Conservation (phyloP, 2,797 vertebrate genomes). For the Oophaga sylvatica region DNA sequence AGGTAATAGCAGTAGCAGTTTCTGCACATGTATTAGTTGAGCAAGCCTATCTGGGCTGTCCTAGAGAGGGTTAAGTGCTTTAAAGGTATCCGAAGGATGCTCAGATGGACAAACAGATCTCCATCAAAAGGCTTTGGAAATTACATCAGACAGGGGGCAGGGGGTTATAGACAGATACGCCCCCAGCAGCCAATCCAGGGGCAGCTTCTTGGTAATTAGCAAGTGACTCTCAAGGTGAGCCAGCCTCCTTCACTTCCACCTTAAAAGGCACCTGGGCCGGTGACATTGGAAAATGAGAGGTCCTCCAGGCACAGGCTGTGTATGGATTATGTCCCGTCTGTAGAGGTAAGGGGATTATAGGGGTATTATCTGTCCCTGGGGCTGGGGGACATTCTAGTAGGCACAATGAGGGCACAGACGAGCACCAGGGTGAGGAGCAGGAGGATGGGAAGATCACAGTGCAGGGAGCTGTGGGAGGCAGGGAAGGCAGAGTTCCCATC, state of each 20-base stretch:
- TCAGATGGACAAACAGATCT: slow-evolving; percentile 39
- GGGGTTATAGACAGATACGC: slow-evolving; percentile 72
- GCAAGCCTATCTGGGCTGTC: not conserved
- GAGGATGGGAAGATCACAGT: slow-evolving; percentile 7
- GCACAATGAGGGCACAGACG: slow-evolving; percentile 26
- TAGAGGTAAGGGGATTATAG: slow-evolving; percentile 71
- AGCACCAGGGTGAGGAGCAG: not conserved
- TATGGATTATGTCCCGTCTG: slow-evolving; percentile 69
- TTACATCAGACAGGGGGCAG: slow-evolving; percentile 64
- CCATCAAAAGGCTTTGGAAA: slow-evolving; percentile 56
- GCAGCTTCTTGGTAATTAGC: slow-evolving; percentile 65
- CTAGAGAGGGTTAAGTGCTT: slow-evolving; percentile 32
- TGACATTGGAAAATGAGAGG: slow-evolving; percentile 64
- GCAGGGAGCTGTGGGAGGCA: not conserved
- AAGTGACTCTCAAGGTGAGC: slow-evolving; percentile 65
- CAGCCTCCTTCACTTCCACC: slow-evolving; percentile 65
- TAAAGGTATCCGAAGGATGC: slow-evolving; percentile 12
- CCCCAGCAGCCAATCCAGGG: slow-evolving; percentile 71
- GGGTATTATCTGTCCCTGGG: slow-evolving; percentile 66
- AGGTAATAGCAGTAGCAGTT: not conserved
- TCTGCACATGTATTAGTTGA: not conserved
- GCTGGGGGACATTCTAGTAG: slow-evolving; percentile 7
- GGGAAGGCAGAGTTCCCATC: slow-evolving; percentile 27
- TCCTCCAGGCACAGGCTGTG: slow-evolving; percentile 50
- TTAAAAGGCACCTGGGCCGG: slow-evolving; percentile 67